Evolutionary conservation across 1,140 invertebrate species (phyloP).

Genomic region (Temnothorax longispinosus): DNA sequence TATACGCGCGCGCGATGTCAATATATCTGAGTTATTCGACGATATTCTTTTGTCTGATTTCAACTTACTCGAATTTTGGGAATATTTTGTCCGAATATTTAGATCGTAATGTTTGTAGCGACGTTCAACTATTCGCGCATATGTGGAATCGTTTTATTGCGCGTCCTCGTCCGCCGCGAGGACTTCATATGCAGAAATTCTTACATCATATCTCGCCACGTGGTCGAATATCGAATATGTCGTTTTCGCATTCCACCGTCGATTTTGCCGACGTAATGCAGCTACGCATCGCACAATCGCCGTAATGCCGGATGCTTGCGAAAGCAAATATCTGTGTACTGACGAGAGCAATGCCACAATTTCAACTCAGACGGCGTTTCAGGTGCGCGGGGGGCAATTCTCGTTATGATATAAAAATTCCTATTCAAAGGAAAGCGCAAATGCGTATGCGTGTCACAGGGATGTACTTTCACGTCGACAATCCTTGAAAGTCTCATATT

Average conservation of each 20-base stretch:
- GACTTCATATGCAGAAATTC: background rate
- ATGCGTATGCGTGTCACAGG: conserved; percentile 14
- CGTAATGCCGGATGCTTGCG: conserved; percentile 28
- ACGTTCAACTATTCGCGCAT: background rate
- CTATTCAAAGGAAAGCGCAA: conserved; percentile 29
- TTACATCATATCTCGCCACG: conserved; percentile 11
- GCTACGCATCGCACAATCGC: conserved; percentile 35
- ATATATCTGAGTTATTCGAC: background rate
- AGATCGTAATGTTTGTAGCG: background rate
- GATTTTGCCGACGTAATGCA: conserved; percentile 37
- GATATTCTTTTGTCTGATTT: background rate
- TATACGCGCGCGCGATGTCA: background rate
- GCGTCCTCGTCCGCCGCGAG: background rate
- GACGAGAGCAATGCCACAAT: conserved; percentile 8
- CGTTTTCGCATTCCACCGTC: conserved; percentile 25
- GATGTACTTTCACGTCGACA: conserved; percentile 45
- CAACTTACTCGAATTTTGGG: background rate
- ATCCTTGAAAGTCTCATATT: conserved; percentile 57
- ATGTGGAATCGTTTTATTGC: background rate
- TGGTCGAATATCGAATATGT: conserved; percentile 23
- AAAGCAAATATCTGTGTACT: conserved; percentile 39
- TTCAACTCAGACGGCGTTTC: conserved; percentile 16
- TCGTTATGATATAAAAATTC: conserved; percentile 58
- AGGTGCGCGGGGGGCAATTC: background rate
- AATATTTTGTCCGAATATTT: background rate